phyloP scores from a whole-genome alignment of 92 coral and sea anemone genomes.

The Zoanthus gigantus region DNA sequence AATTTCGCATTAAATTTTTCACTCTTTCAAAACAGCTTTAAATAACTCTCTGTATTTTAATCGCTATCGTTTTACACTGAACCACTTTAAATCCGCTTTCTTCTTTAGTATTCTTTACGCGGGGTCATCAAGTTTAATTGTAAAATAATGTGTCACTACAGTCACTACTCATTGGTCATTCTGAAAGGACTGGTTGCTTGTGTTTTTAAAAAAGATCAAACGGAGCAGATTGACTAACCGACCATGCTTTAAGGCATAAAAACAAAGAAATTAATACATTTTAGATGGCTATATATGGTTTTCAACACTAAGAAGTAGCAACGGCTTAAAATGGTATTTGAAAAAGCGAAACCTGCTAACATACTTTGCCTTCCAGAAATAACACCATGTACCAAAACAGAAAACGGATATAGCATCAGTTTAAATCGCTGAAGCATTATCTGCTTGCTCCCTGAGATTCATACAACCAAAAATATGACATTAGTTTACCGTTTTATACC shows the following conservation, averaged over 20 bases:
- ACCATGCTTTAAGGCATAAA: constrained; percentile 31
- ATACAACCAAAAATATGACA: not conserved
- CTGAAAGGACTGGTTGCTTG: not conserved
- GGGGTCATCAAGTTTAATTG: constrained; percentile 13
- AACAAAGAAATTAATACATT: not conserved
- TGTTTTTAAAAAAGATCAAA: not conserved
- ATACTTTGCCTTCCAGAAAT: constrained; percentile 44
- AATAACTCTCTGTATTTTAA: not conserved
- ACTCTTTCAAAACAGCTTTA: not conserved
- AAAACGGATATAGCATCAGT: not conserved
- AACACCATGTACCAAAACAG: constrained; percentile 24
- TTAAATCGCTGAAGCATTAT: constrained; percentile 21
- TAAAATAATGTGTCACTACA: constrained; percentile 5
- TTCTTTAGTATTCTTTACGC: not conserved
- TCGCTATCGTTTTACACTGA: constrained; percentile 3
- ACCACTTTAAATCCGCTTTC: constrained; percentile 8
- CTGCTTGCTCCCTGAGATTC: constrained; percentile 5
- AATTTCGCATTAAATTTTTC: no score
- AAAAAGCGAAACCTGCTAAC: constrained; percentile 36
- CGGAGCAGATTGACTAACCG: not conserved
- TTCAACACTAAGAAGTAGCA: constrained; percentile 5
- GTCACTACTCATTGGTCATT: not conserved
- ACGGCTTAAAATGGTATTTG: constrained; percentile 14
- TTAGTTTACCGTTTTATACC: not conserved
- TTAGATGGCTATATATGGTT: not conserved